phyloP scores from a whole-genome alignment of 2,888 invertebrate genomes.

The Argynnis bischoffii region DNA sequence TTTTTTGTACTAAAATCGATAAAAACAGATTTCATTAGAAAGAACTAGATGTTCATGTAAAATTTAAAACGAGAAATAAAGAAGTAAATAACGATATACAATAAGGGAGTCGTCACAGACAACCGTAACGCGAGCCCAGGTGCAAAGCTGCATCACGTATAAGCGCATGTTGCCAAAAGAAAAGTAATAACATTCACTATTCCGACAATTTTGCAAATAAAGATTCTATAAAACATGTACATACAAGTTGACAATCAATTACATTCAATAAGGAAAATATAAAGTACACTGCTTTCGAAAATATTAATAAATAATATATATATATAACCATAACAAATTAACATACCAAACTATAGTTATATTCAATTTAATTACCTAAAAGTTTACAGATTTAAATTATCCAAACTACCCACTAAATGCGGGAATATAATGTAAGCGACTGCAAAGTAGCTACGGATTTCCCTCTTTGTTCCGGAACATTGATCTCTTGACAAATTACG shows the following conservation, averaged over 20 bases:
- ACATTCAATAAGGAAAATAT: no score
- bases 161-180: slow-evolving; percentile 39
- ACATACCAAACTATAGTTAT: no score
- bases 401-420: slow-evolving; percentile 5
- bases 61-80: background rate
- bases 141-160: slow-evolving; percentile 58
- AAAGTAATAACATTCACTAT: slow-evolving; percentile 35
- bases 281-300: no score
- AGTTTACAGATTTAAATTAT: background rate
- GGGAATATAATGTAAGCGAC: slow-evolving; percentile 6
- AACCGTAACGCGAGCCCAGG: slow-evolving; percentile 53
- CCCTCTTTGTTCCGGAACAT: slow-evolving; percentile 40
- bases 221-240: slow-evolving; percentile 20
- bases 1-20: background rate
- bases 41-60: no score
- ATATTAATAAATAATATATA: no score
- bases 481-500: slow-evolving; percentile 50
- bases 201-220: slow-evolving; percentile 35
- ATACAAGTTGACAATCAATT: no score
- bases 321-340: no score
- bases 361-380: slow-evolving; percentile 12
- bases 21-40: background rate
- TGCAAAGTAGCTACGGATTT: slow-evolving; percentile 4
- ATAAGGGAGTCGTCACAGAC: slow-evolving; percentile 34
- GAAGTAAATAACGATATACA: slow-evolving; percentile 35